Conservation (phyloP, 2,113 vertebrate genomes). For the Mesitornis unicolor region DNA sequence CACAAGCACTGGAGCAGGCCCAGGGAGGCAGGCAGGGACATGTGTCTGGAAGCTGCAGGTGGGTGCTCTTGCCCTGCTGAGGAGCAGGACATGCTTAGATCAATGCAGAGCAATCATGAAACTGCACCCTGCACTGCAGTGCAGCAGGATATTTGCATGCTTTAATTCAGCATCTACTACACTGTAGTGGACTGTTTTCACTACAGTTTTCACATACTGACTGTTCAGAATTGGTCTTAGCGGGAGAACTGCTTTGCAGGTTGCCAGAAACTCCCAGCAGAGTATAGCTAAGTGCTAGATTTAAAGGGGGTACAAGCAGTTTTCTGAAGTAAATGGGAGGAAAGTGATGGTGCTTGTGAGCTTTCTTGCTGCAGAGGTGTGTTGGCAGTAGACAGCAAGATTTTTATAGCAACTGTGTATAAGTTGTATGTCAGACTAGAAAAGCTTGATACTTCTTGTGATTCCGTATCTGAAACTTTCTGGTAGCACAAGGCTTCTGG, state of each 20-base stretch:
- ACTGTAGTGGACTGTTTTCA: not conserved
- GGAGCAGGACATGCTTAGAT: not conserved
- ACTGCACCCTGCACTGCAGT: not conserved
- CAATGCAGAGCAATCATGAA: not conserved
- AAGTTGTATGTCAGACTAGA: not conserved
- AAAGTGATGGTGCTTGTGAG: not conserved
- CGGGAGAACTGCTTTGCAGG: not conserved
- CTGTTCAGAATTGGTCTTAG: not conserved
- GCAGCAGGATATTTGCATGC: not conserved
- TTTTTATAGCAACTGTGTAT: not conserved
- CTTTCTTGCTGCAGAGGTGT: not conserved
- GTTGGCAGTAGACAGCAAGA: not conserved
- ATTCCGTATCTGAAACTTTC: not conserved
- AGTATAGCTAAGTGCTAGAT: not conserved
- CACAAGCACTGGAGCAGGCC: not conserved
- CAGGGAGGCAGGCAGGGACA: not conserved
- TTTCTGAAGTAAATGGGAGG: not conserved
- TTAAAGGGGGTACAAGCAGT: not conserved
- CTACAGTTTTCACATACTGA: not conserved
- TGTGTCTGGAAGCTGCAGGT: not conserved
- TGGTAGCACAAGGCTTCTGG: not conserved
- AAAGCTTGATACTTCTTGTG: not conserved
- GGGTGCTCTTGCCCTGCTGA: not conserved
- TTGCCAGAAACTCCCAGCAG: not conserved
- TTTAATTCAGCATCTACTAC: not conserved